phyloP scores from a whole-genome alignment of 2,113 vertebrate genomes.

The Proteles cristata region DNA sequence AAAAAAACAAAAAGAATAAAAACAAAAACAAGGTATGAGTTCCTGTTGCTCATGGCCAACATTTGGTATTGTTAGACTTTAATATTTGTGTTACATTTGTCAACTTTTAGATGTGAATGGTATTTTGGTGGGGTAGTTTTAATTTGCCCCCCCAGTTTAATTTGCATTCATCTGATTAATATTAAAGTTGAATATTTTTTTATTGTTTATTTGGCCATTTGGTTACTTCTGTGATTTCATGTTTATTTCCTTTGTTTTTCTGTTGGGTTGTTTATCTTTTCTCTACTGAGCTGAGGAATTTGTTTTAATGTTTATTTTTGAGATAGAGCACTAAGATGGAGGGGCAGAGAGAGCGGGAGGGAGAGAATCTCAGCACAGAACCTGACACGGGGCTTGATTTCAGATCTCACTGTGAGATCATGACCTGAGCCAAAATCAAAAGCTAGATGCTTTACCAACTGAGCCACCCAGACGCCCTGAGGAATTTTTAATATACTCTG shows the following conservation, averaged over 20 bases:
- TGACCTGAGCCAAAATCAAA: too few species aligned
- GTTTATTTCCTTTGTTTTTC: not conserved
- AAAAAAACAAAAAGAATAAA: too few species aligned
- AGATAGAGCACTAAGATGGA: too few species aligned
- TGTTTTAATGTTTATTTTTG: too few species aligned
- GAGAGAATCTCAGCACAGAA: too few species aligned
- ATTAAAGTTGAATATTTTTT: not conserved
- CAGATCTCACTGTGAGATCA: too few species aligned
- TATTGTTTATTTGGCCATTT: not conserved
- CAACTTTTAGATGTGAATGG: not conserved
- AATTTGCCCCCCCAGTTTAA: not conserved
- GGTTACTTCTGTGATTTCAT: slow-evolving; percentile 15
- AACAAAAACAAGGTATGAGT: not conserved
- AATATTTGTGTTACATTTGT: slow-evolving; percentile 14
- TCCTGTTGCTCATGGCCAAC: not conserved
- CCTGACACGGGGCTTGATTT: too few species aligned
- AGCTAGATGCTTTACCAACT: too few species aligned
- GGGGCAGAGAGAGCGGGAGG: too few species aligned
- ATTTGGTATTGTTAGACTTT: not conserved
- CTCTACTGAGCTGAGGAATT: not conserved
- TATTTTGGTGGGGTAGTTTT: not conserved
- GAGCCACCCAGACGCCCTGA: too few species aligned
- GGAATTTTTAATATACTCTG: not conserved
- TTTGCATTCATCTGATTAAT: not conserved
- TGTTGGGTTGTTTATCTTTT: not conserved